These are phyloP conservation scores for Sorex maritimensis DNA, from an alignment of 2,797 vertebrate species.

Conservation along the genomic window DNA sequence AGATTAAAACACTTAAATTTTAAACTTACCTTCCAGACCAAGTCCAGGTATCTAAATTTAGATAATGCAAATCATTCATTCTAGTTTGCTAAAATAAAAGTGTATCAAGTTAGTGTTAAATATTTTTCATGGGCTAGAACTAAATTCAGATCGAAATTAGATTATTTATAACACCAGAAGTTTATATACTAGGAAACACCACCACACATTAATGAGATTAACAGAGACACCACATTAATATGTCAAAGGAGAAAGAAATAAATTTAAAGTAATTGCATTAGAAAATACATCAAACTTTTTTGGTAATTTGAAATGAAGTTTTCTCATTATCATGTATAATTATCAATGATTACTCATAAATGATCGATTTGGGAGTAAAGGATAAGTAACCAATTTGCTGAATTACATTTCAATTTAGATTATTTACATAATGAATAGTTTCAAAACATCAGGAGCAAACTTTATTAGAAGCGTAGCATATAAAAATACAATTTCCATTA, in stretches of 20 bases:
- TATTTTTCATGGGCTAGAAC: constrained; percentile 45
- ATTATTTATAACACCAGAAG: constrained; percentile 14
- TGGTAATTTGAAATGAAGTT: constrained; percentile 61
- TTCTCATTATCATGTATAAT: constrained; percentile 53
- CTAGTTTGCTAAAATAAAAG: constrained; percentile 95
- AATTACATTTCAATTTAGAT: constrained; percentile 38
- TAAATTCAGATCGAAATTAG: constrained; percentile 65
- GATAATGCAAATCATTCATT: constrained; percentile 95
- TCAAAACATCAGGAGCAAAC: constrained; percentile 50
- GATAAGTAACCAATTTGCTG: constrained; percentile 41
- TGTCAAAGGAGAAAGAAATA: constrained; percentile 30
- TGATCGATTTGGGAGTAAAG: background rate
- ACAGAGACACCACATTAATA: constrained; percentile 25
- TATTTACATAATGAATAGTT: constrained; percentile 37
- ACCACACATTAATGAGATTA: constrained; percentile 66
- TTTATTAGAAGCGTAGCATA: constrained; percentile 52
- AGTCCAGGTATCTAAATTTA: constrained; percentile 95
- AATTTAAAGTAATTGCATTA: constrained; percentile 62
- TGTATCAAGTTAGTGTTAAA: constrained; percentile 74
- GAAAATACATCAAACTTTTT: constrained; percentile 58
- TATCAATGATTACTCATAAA: constrained; percentile 4
- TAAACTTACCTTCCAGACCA: constrained; percentile 96
- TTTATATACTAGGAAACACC: constrained; percentile 54
- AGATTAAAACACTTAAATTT: constrained; percentile 19
- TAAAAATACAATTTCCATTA: constrained; percentile 65